phyloP scores from a whole-genome alignment of 2,797 vertebrate genomes.

The Melanogrammus aeglefinus region DNA sequence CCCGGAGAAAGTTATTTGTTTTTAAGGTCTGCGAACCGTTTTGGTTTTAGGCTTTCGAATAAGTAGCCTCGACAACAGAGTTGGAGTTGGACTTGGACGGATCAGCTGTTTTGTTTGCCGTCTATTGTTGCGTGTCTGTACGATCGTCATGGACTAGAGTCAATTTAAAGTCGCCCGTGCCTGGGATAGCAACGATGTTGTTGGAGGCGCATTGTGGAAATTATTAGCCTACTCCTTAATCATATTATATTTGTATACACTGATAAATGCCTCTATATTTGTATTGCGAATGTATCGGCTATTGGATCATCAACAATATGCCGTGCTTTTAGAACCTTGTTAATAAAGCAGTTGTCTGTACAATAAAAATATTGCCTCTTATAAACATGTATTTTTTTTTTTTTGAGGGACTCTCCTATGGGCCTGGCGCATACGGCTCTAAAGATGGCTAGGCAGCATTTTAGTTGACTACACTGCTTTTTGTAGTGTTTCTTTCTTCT shows the following conservation, averaged over 20 bases:
- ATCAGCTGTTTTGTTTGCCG: background rate
- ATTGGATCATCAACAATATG: background rate
- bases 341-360: background rate
- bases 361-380: background rate
- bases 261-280: background rate
- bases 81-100: background rate
- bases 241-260: background rate
- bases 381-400: too few relatives aligned
- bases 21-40: background rate
- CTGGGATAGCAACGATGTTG: conserved; percentile 1
- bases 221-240: background rate
- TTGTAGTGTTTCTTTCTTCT: too few relatives aligned
- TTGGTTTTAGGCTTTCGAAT: background rate
- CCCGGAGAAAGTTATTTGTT: background rate
- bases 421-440: too few relatives aligned
- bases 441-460: too few relatives aligned
- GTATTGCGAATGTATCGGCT: background rate
- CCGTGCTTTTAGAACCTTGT: background rate
- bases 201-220: background rate
- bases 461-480: too few relatives aligned
- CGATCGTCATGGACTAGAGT: conserved; percentile 12
- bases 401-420: background rate
- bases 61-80: background rate
- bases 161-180: background rate
- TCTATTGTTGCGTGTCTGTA: background rate